phyloP scores from a whole-genome alignment of 1,140 invertebrate genomes.

The Pomphorhynchus laevis region DNA sequence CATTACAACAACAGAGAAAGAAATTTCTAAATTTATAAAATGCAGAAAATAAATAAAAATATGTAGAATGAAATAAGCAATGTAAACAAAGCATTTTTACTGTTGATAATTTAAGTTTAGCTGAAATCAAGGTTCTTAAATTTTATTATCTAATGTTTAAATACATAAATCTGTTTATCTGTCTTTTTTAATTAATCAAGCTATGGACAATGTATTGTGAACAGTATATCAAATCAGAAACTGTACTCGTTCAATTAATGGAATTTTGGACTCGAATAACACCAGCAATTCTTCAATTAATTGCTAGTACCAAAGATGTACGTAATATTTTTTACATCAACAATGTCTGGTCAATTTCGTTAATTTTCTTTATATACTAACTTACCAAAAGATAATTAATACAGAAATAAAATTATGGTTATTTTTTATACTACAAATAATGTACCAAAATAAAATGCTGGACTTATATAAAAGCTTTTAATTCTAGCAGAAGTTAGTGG shows the following conservation, averaged over 20 bases:
- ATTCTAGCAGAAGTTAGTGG: no score
- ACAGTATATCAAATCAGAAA: slow-evolving; percentile 30
- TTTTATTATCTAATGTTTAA: slow-evolving; percentile 2
- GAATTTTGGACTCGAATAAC: slow-evolving; percentile 96
- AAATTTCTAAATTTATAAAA: no score
- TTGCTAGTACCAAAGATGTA: slow-evolving; percentile 61
- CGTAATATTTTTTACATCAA: slow-evolving; percentile 17
- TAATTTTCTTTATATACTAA: slow-evolving; percentile 3
- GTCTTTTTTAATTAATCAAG: slow-evolving; percentile 19
- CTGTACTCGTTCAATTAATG: slow-evolving; percentile 30
- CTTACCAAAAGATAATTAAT: no score
- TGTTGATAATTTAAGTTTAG: no score
- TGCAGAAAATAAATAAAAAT: no score
- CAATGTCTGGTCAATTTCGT: background rate
- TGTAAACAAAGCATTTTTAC: no score
- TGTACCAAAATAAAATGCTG: no score
- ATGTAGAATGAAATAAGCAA: no score
- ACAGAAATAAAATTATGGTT: slow-evolving; percentile 1
- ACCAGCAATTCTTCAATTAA: slow-evolving; percentile 54
- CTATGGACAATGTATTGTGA: slow-evolving; percentile 94
- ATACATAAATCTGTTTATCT: no score
- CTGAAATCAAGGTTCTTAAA: no score
- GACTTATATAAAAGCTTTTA: no score
- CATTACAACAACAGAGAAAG: no score
- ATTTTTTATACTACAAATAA: background rate